Conservation (phyloP, 2,888 invertebrate species). For the Pemphredon lugubris region DNA sequence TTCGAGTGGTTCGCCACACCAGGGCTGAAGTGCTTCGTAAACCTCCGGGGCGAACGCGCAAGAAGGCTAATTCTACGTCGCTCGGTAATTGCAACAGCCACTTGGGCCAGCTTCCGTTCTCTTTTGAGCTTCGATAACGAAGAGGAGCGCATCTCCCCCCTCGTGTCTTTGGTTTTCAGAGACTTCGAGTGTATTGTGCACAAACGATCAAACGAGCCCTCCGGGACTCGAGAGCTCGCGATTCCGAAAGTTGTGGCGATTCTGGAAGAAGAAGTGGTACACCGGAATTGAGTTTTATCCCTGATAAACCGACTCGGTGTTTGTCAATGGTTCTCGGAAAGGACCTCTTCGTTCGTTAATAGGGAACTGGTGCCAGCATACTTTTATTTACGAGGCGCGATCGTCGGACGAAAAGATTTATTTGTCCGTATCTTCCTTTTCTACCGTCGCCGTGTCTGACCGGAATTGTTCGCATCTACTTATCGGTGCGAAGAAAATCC, state of each 20-base stretch:
- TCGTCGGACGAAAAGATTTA: no score
- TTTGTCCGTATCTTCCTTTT: no score
- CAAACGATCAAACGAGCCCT: constrained; percentile 13
- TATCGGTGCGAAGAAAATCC: no score
- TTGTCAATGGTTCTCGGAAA: no score
- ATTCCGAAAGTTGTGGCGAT: constrained; percentile 5
- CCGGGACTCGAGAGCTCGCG: constrained; percentile 15
- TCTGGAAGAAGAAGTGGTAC: constrained; percentile 2
- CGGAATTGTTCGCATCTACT: no score
- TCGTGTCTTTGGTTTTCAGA: constrained; percentile 34
- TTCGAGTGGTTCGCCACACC: constrained; percentile 46
- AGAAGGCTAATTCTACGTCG: constrained; percentile 45
- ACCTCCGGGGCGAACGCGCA: constrained; percentile 37
- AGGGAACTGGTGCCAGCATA: no score
- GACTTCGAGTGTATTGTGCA: constrained; percentile 34
- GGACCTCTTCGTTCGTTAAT: no score
- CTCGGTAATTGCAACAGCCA: constrained; percentile 11
- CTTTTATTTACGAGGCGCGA: no score
- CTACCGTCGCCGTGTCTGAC: no score
- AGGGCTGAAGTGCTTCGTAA: constrained; percentile 56
- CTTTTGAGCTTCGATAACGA: constrained; percentile 33
- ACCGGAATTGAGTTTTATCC: no score
- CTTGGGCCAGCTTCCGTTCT: constrained; percentile 35
- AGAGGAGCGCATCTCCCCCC: constrained; percentile 10
- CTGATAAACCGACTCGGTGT: no score